A percentile compares a stretch with the other conserved stretches of the same genome.
Evolutionary conservation across 2,888 invertebrate genomes (phyloP).

Genomic region (Teleogryllus oceanicus): DNA sequence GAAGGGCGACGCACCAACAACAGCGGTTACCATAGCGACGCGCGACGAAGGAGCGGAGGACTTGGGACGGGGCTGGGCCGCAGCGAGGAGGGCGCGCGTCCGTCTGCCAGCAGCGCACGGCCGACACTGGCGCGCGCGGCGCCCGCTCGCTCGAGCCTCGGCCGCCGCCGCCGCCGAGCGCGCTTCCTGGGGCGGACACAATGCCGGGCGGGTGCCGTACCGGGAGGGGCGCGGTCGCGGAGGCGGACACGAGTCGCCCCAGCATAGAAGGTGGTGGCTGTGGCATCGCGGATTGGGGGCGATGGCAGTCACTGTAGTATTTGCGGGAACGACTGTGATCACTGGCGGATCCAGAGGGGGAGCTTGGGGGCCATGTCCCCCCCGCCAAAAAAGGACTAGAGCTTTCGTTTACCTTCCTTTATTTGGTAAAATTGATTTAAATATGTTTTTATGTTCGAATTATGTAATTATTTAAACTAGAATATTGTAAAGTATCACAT

Average conservation of each 20-base stretch:
- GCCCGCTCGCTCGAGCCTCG: background rate
- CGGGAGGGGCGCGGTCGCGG: background rate
- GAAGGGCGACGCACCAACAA: background rate
- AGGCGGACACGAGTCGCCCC: background rate
- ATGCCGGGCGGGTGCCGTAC: background rate
- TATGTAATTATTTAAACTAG: no score
- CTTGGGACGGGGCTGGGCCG: background rate
- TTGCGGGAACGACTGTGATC: no score
- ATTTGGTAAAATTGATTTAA: no score
- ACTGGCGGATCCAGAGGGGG: no score
- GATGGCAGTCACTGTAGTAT: no score
- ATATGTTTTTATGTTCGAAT: no score
- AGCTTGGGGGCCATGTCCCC: no score
- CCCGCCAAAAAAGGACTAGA: no score
- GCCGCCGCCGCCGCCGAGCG: background rate
- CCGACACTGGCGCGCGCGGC: background rate
- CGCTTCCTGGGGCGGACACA: background rate
- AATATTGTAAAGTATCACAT: no score
- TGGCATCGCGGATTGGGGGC: no score
- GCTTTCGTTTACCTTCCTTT: no score
- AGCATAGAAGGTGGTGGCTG: background rate
- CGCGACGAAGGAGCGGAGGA: background rate
- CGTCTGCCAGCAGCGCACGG: background rate
- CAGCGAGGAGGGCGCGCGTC: background rate
- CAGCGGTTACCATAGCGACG: slow-evolving; percentile 18